A percentile compares a stretch with the other conserved stretches of the same genome.
These are phyloP conservation scores for Oreohelix idahoensis DNA, from an alignment of 1,140 invertebrate genomes.

Conservation along the genomic window DNA sequence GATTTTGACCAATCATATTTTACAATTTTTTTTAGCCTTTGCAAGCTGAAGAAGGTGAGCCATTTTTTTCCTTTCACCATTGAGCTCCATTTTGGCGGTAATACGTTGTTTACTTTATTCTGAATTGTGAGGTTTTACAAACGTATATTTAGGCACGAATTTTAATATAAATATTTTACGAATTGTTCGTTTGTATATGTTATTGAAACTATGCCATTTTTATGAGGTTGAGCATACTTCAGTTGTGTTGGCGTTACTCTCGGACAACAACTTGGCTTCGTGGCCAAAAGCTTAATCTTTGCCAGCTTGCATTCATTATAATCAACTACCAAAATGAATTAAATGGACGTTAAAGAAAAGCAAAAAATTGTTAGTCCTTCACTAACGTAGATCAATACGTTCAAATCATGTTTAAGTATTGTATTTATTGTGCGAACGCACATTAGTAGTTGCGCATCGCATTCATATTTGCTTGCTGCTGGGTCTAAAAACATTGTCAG, in stretches of 20 bases:
- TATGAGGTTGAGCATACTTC: background rate
- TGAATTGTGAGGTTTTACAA: background rate
- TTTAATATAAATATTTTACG: background rate
- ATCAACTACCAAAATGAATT: no score
- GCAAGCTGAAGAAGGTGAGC: slow-evolving; percentile 10
- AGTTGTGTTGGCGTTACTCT: background rate
- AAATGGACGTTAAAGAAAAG: no score
- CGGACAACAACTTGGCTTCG: background rate
- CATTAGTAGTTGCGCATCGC: background rate
- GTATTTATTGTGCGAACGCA: no score
- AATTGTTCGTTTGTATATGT: background rate
- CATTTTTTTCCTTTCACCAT: slow-evolving; percentile 6
- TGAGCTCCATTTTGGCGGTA: slow-evolving; percentile 35
- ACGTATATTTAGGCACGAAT: background rate
- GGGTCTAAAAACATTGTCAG: background rate
- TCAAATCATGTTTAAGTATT: background rate
- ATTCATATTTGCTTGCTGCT: background rate
- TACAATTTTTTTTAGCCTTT: background rate
- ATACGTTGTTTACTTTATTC: background rate
- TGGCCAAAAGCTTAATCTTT: background rate
- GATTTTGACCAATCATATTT: background rate
- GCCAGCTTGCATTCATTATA: background rate
- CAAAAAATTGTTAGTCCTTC: background rate
- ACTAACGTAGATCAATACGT: background rate
- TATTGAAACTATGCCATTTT: background rate